Percentiles rank a stretch among this genome's conserved stretches.
Evolutionary conservation across 2,888 invertebrate genomes (phyloP).

Genomic region (Rotaria magnacalcarata): DNA sequence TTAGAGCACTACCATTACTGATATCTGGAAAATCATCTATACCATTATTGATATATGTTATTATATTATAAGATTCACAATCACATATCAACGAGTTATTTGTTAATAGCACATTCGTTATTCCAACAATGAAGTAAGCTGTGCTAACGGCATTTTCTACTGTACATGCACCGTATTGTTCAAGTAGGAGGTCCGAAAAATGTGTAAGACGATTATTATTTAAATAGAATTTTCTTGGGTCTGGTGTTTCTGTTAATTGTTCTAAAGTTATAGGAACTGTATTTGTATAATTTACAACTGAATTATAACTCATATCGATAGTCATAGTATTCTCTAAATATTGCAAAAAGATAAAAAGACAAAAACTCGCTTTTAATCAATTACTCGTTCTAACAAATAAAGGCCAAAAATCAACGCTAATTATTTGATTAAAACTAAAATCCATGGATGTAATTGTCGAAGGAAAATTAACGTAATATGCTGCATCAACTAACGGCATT

Average conservation of each 20-base stretch:
- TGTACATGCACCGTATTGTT: conserved; percentile 16
- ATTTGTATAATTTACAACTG: conserved; percentile 2
- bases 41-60: background rate
- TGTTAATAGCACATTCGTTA: background rate
- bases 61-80: conserved; percentile 18
- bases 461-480: background rate
- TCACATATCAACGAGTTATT: background rate
- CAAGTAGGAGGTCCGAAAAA: conserved; percentile 14
- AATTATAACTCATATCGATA: conserved; percentile 18
- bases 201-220: background rate
- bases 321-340: background rate
- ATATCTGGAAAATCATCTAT: background rate
- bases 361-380: background rate
- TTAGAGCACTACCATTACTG: background rate
- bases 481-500: background rate
- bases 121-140: conserved; percentile 9
- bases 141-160: background rate
- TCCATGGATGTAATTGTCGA: background rate
- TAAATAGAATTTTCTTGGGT: background rate
- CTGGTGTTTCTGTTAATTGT: background rate
- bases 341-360: background rate
- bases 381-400: background rate
- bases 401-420: background rate
- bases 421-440: conserved; percentile 11
- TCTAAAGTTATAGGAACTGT: background rate